These are phyloP conservation scores for Axea sp. DNA, from an alignment of 2,888 invertebrate genomes.

Conservation along the genomic window DNA sequence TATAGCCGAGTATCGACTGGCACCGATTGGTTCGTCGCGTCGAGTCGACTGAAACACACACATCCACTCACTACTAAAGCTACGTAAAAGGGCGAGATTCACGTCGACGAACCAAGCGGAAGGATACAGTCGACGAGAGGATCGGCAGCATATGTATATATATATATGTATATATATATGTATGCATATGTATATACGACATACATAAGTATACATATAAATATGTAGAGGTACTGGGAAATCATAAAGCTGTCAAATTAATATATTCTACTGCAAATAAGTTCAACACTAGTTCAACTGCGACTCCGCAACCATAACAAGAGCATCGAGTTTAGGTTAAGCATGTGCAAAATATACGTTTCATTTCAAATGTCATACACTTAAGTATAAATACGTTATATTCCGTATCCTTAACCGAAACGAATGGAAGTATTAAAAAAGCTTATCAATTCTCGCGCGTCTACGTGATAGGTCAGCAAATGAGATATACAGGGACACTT, in stretches of 20 bases:
- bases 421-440: constrained; percentile 35
- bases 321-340: constrained; percentile 66
- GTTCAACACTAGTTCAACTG: constrained; percentile 79
- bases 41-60: constrained; percentile 73
- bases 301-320: constrained; percentile 80
- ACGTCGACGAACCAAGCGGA: constrained; percentile 68
- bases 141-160: constrained; percentile 59
- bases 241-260: constrained; percentile 78
- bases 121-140: constrained; percentile 41
- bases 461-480: constrained; percentile 50
- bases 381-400: constrained; percentile 26
- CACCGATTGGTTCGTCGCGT: constrained; percentile 75
- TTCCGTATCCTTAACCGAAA: constrained; percentile 34
- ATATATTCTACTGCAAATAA: constrained; percentile 80
- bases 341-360: constrained; percentile 54
- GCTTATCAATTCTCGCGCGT: constrained; percentile 46
- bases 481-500: constrained; percentile 24
- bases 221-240: constrained; percentile 69
- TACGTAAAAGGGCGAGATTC: constrained; percentile 65
- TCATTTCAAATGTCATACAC: constrained; percentile 35
- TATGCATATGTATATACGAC: constrained; percentile 24
- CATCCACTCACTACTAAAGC: constrained; percentile 76
- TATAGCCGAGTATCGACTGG: constrained; percentile 75
- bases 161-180: constrained; percentile 54
- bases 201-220: constrained; percentile 57